Conservation (phyloP, 2,888 invertebrate species). For the Tuta absoluta region DNA sequence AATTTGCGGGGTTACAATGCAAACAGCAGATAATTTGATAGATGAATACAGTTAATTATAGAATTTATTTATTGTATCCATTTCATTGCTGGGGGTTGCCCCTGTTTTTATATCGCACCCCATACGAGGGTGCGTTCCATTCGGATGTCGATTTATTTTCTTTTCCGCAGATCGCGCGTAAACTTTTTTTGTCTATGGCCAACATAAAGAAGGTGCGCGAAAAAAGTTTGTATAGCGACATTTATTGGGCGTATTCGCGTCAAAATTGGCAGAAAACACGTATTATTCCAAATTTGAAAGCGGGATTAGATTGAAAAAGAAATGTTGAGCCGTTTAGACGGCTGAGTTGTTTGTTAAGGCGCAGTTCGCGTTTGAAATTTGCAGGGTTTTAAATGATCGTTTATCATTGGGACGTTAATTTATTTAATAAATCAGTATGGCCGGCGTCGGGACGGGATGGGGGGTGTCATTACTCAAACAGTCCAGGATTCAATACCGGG, state of each 20-base stretch:
- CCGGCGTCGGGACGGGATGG: constrained; percentile 43
- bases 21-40: constrained; percentile 67
- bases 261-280: constrained; percentile 55
- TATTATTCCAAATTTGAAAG: constrained; percentile 46
- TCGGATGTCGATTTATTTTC: constrained; percentile 56
- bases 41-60: constrained; percentile 76
- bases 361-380: constrained; percentile 40
- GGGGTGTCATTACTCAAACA: constrained; percentile 67
- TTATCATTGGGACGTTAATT: constrained; percentile 68
- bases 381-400: constrained; percentile 59
- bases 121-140: constrained; percentile 53
- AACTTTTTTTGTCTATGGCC: constrained; percentile 35
- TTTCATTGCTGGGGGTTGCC: constrained; percentile 61
- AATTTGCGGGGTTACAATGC: constrained; percentile 49
- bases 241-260: constrained; percentile 36
- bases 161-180: constrained; percentile 39
- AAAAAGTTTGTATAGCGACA: constrained; percentile 30
- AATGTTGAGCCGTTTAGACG: constrained; percentile 27
- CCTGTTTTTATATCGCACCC: constrained; percentile 67
- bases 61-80: constrained; percentile 77
- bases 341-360: constrained; percentile 35
- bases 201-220: constrained; percentile 32
- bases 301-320: constrained; percentile 47
- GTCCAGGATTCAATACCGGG: constrained; percentile 50
- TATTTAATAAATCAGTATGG: constrained; percentile 75